Base-by-base conservation (phyloP, 2,113 vertebrate species). In the Lipophrys pholis region DNA sequence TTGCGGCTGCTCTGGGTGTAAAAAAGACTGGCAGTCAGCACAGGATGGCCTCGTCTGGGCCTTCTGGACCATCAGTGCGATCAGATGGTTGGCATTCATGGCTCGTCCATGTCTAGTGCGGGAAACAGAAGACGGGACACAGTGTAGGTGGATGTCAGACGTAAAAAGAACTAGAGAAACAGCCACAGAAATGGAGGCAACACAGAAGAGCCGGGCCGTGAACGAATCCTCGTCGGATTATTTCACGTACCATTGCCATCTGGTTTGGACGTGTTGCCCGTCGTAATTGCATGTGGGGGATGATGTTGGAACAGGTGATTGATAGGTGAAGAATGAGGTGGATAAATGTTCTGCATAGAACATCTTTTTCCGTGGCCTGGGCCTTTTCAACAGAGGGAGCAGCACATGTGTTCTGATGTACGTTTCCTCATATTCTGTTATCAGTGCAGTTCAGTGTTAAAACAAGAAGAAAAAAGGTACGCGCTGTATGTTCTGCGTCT, bases 61-160 rank as follows among this genome's bases (percentile, higher is more conserved):
- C 83, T 88, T 83, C 84, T 91, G 87, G 77, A 77, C 73, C 38
- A 59, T 64, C 59, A 59, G 49, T 52, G 14, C 30, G 54, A 79
- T 88, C 88, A 91, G 86, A 91, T 92, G 88, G 88, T 80, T 79
- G 82, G 84, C 76, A 68, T 76, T 70, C 69, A 55, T 61, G 57
- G 11, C 36, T 57, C 3, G 1, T 65, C 43, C 56, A 17, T 69
- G 63, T 83, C 69, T 69, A 55, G 55, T 39, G 39, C 64, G 69
- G 67, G 53, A 56, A 75, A 63, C 63, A 76, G 59, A 53, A 50
- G 45, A 67, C 36, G 60, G 68, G 55, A 69, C 76, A 41, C 60
- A 17, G 70, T 54, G 68, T 15, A 57, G 65, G 75, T 80, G 70
- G 70, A 70, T 73, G 73, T 82, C 63, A 74, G 67, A 70, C 55